Base-by-base conservation (phyloP, 2,888 invertebrate genomes). In the Caenorhabditis sp. region DNA sequence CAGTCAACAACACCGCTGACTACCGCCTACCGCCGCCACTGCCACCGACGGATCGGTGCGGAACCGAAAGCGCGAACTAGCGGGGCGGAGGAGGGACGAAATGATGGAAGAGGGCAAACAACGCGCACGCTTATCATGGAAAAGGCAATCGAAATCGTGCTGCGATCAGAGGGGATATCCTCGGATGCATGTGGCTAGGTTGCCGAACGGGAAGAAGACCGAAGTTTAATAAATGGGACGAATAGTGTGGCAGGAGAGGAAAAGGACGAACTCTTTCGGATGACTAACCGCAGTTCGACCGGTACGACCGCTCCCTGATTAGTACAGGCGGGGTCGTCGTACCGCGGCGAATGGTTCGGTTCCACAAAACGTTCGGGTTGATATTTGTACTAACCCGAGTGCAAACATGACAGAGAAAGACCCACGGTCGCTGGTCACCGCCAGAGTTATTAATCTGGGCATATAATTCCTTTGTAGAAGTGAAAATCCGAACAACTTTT, bases 381-480 rank as follows among this genome's bases (percentile, higher is more conserved):
- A 68, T 67, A 76, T 76, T 67, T 67, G 67, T 67, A 61, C 65
- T 35, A 67, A 55, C 50, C 65, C 65, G 40, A 67, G 67, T 76
- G 67, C 76, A 76, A 76, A 76, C 67, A 76, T 28, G 55, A 58
- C 47, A 64, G n/a, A n/a, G n/a, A n/a, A n/a, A n/a, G n/a, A n/a
- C 55, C 2, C 20, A 26, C 15, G 51, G 58, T 6, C 26, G 37
- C 28, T 32, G 55, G 67, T 67, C 60, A 67, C 40, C n/a, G n/a
- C n/a, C 64, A 76, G 20, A 61, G 67, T 76, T 76, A 76, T 76
- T 76, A 76, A 76, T 76, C 76, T 47, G 65, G 24, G 37, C 47
- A 47, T 62, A 55, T 65, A 74, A 74, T 65, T 67, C 76, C 53
- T 67, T 76, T 76, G 76, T 76, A 67, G 50, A 76, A 76, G 76